A percentile compares a stretch with the other conserved stretches of the same genome.
These are phyloP conservation scores for Drosophila sturtevanti DNA, from an alignment of 1,140 invertebrate species.

Conservation along the genomic window DNA sequence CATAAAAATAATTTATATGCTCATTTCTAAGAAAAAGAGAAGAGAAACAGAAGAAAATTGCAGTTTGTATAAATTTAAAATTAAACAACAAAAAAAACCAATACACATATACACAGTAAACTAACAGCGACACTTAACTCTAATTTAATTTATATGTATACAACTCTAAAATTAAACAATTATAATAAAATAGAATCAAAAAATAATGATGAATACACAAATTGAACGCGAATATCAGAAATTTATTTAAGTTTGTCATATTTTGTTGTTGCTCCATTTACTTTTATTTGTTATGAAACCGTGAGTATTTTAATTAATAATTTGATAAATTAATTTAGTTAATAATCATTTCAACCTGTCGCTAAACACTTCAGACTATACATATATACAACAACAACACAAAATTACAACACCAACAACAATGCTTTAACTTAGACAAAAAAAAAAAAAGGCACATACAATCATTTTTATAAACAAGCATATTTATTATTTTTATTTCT, in stretches of 20 bases:
- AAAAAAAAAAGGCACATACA: neutral
- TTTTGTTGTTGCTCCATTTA: conserved; percentile 2
- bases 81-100: neutral
- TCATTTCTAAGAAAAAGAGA: conserved; percentile 56
- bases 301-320: neutral
- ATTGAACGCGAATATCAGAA: conserved; percentile 58
- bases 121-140: conserved; percentile 49
- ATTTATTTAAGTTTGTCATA: conserved; percentile 31
- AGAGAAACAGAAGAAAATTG: conserved; percentile 35
- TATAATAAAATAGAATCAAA: conserved; percentile 63
- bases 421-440: neutral
- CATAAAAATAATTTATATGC: conserved; percentile 43
- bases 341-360: neutral
- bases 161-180: conserved; percentile 64
- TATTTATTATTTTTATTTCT: conserved; percentile 43
- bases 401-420: conserved; percentile 42
- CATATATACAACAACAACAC: conserved; percentile 30
- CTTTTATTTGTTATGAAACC: neutral
- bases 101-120: neutral
- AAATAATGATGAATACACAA: conserved; percentile 32
- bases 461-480: conserved; percentile 30
- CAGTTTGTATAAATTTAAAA: conserved; percentile 59
- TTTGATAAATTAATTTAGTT: neutral
- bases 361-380: no score
- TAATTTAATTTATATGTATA: conserved; percentile 75